Percentiles rank a stretch among this genome's conserved stretches.
Evolutionary conservation across 2,113 vertebrate species (phyloP).

Genomic region (Equus quagga): DNA sequence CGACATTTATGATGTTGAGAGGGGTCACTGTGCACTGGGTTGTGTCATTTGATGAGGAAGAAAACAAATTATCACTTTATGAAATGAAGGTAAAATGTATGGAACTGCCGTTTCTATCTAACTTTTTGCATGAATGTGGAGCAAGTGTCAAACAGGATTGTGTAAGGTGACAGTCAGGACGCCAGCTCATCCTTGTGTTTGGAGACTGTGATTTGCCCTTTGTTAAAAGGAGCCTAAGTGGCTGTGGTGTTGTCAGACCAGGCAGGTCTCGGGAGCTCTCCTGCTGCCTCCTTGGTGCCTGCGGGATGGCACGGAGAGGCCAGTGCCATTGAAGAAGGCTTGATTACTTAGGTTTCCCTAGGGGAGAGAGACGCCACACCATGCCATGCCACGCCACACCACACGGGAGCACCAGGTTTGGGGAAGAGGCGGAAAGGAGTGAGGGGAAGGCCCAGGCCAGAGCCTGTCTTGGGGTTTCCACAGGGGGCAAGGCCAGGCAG

Average conservation of each 20-base stretch:
- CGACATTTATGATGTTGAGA: not conserved
- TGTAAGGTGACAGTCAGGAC: accelerated
- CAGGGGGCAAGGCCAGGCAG: not conserved
- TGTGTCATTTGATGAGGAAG: not conserved
- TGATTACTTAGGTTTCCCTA: not conserved
- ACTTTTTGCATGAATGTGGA: accelerated
- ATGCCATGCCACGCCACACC: accelerated
- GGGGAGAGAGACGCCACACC: accelerated
- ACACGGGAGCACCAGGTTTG: accelerated
- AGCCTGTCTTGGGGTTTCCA: too few relatives aligned
- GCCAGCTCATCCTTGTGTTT: not conserved
- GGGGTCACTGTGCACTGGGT: not conserved
- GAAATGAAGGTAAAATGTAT: too few relatives aligned
- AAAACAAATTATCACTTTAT: not conserved
- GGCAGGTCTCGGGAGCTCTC: not conserved
- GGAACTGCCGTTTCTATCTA: not conserved
- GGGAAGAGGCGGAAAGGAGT: not conserved
- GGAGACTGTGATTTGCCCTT: accelerated
- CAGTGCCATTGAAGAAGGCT: not conserved
- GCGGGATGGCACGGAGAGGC: not conserved
- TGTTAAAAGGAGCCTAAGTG: not conserved
- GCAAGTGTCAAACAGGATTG: accelerated
- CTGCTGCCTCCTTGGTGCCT: not conserved
- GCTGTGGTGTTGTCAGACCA: not conserved
- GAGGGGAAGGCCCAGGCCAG: not conserved